phyloP scores from a whole-genome alignment of 2,113 vertebrate species.

The Notothenia rossii region DNA sequence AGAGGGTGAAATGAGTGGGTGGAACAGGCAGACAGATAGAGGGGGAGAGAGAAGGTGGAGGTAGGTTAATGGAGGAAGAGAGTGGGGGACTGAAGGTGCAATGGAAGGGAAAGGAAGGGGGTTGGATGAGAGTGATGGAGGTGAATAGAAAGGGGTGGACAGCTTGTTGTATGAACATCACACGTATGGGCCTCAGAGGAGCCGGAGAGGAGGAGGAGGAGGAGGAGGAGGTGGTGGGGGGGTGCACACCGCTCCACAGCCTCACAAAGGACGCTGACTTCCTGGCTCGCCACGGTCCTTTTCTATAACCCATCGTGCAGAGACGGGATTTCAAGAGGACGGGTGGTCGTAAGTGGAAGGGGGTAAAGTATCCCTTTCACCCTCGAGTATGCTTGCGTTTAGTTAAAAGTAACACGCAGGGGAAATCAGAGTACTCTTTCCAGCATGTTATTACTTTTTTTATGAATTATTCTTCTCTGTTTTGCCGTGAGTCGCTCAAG shows the following conservation, averaged over 20 bases:
- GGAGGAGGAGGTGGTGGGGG: slow-evolving; percentile 17
- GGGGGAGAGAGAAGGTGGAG: slow-evolving; percentile 71
- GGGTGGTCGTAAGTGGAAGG: slow-evolving; percentile 60
- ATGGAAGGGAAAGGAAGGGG: slow-evolving; percentile 57
- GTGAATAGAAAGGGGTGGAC: slow-evolving; percentile 81
- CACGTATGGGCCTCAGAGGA: slow-evolving; percentile 57
- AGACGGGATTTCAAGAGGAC: slow-evolving; percentile 45
- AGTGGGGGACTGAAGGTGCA: slow-evolving; percentile 54
- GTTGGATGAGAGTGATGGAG: slow-evolving; percentile 68
- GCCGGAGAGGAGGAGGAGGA: slow-evolving; percentile 32
- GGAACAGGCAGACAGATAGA: slow-evolving; percentile 67
- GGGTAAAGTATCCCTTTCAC: slow-evolving; percentile 31
- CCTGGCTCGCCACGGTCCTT: slow-evolving; percentile 50
- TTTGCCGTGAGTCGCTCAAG: slow-evolving; percentile 53
- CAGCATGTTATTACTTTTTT: slow-evolving; percentile 46
- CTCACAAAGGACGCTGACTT: slow-evolving; percentile 70
- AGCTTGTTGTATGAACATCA: slow-evolving; percentile 76
- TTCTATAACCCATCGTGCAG: slow-evolving; percentile 35
- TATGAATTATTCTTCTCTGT: slow-evolving; percentile 64
- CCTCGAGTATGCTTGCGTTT: slow-evolving; percentile 42
- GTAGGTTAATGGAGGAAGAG: slow-evolving; percentile 73
- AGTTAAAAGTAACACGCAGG: slow-evolving; percentile 67
- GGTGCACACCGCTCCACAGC: slow-evolving; percentile 33
- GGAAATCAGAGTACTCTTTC: slow-evolving; percentile 69
- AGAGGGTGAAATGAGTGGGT: slow-evolving; percentile 80